Evolutionary conservation across 2,888 invertebrate genomes (phyloP).

Genomic region (Diogma glabrata): DNA sequence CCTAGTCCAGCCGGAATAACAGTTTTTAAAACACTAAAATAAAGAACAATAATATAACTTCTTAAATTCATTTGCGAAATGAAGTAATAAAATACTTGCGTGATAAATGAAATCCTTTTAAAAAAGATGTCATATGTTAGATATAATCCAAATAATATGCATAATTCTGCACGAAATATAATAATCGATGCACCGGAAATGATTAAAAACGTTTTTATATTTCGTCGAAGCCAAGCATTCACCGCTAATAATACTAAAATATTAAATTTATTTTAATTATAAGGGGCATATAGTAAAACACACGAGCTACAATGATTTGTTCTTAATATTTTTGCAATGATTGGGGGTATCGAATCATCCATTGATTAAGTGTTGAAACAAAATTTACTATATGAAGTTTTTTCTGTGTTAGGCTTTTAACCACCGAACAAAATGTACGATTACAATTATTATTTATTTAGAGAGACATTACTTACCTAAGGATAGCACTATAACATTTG

Average conservation of each 20-base stretch:
- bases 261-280: too few relatives aligned
- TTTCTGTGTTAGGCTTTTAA: too few relatives aligned
- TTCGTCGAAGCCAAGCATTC: constrained; percentile 71
- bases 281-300: too few relatives aligned
- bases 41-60: too few relatives aligned
- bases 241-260: constrained; percentile 73
- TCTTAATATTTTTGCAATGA: too few relatives aligned
- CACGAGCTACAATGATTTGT: too few relatives aligned
- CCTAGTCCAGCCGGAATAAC: constrained; percentile 58
- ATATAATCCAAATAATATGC: constrained; percentile 74
- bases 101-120: constrained; percentile 51
- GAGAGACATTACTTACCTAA: constrained; percentile 79
- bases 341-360: too few relatives aligned
- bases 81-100: constrained; percentile 40
- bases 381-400: too few relatives aligned
- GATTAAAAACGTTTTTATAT: constrained; percentile 62
- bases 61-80: not conserved
- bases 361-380: too few relatives aligned
- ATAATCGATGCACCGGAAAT: constrained; percentile 79
- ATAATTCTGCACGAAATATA: constrained; percentile 83
- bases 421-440: too few relatives aligned
- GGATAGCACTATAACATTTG: constrained; percentile 88
- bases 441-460: too few relatives aligned
- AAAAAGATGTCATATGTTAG: constrained; percentile 67
- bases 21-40: constrained; percentile 54